Evolutionary conservation across 92 coral and sea anemone species (phyloP), one percentile per base, ranked within the genome.

Genomic region (Palythoa grandiflora): DNA sequence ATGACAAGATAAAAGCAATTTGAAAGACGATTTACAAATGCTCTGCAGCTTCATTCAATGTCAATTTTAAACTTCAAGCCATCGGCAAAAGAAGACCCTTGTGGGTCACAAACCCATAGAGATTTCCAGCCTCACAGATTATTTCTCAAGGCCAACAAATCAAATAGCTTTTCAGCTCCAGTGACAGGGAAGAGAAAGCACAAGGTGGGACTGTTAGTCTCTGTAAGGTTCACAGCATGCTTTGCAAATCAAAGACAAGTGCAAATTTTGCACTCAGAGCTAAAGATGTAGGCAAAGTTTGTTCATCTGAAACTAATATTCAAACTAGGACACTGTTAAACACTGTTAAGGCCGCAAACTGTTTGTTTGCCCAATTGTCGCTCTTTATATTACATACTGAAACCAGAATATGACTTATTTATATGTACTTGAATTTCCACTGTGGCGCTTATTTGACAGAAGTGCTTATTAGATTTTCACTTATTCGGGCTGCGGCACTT

Each of bases 181-280:
- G 65, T 57, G 16, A 57, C 65, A 57, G n/a, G 17, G 65, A 57
- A 57, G 65, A 11, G 65, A 57, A 57, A 57, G 65, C 65, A 16
- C 65, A 16, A 9, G 65, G 65, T 9, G 65, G 65, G 65, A 57
- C 3, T 57, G 16, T 19, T 57, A 57, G 20, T 57, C 16, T 3
- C 65, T 57, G 65, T 16, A 57, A 57, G 65, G 65, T 13, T 57
- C 65, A 57, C 65, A 57, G 65, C 65, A 57, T 57, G 65, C 65
- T 14, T 19, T 57, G 65, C 16, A 12, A 57, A 57, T 57, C 16
- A 3, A 57, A 9, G 65, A 57, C 65, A 57, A 57, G 65, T 16
- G 16, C 65, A 57, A 57, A 10, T 57, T 57, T 57, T 11, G 65
- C 1, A 57, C 17, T 57, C 5, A 4, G 65, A 57, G 65, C 71